phyloP scores from a whole-genome alignment of 2,888 invertebrate genomes.

The Torymus tubicola region DNA sequence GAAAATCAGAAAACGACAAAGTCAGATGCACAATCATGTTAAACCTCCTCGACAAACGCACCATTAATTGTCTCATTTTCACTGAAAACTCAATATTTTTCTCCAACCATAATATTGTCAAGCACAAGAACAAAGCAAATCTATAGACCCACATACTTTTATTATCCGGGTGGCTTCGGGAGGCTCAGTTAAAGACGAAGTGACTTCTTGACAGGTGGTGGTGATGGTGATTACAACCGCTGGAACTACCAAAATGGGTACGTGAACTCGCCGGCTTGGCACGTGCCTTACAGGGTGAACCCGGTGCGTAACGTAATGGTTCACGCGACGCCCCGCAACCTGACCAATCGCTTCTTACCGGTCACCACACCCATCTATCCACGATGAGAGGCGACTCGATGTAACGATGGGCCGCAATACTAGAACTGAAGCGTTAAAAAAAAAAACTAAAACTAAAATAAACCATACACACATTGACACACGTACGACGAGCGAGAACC shows the following conservation, averaged over 20 bases:
- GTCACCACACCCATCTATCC: constrained; percentile 60
- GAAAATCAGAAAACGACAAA: background rate
- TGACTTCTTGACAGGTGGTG: constrained; percentile 74
- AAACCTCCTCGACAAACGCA: background rate
- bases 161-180: constrained; percentile 41
- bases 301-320: constrained; percentile 76
- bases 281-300: constrained; percentile 75
- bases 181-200: constrained; percentile 63
- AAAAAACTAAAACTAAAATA: too few relatives aligned
- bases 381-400: constrained; percentile 41
- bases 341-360: constrained; percentile 76
- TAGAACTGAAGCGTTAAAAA: too few relatives aligned
- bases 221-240: constrained; percentile 73
- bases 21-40: constrained; percentile 24
- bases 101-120: background rate
- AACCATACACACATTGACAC: constrained; percentile 5
- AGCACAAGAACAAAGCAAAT: background rate
- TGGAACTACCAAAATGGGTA: constrained; percentile 76
- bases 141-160: constrained; percentile 13
- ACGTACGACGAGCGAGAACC: constrained; percentile 13
- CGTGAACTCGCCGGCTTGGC: constrained; percentile 76
- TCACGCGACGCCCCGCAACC: constrained; percentile 76
- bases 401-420: too few relatives aligned
- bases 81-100: background rate
- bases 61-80: too few relatives aligned